Conservation (phyloP, 2,113 vertebrate species). For the Anhinga rufa region DNA sequence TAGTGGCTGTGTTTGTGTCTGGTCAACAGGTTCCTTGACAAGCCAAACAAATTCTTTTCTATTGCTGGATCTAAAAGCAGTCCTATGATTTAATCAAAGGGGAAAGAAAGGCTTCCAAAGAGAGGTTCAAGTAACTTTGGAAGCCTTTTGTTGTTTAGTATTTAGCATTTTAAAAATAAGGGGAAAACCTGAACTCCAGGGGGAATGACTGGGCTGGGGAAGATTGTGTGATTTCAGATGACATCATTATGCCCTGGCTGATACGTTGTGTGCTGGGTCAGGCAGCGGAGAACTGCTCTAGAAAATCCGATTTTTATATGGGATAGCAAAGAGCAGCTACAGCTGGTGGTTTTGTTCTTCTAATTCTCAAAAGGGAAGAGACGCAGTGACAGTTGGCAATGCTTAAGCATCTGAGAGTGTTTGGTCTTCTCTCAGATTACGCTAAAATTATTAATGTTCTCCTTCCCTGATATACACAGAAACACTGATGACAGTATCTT, state of each 20-base stretch:
- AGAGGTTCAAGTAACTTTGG: not conserved
- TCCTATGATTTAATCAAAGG: not conserved
- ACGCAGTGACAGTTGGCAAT: not conserved
- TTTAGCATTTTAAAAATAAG: not conserved
- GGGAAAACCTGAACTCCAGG: not conserved
- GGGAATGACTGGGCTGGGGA: not conserved
- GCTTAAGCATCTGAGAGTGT: not conserved
- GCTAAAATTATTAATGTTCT: not conserved
- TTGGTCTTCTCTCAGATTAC: not conserved
- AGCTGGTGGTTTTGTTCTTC: not conserved
- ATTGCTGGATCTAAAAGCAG: not conserved
- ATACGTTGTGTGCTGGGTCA: not conserved
- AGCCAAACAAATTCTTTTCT: not conserved
- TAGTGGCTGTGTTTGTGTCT: not conserved
- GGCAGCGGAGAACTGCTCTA: not conserved
- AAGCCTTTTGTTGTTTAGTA: not conserved
- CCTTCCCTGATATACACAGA: not conserved
- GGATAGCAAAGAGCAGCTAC: not conserved
- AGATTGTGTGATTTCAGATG: not conserved
- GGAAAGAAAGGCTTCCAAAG: not conserved
- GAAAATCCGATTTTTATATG: not conserved
- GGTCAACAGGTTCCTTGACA: not conserved
- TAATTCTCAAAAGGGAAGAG: not conserved
- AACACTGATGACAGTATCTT: not conserved
- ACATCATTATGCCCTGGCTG: not conserved